Evolutionary conservation across 2,797 vertebrate species (phyloP).

Genomic region (Lithobates pipiens): DNA sequence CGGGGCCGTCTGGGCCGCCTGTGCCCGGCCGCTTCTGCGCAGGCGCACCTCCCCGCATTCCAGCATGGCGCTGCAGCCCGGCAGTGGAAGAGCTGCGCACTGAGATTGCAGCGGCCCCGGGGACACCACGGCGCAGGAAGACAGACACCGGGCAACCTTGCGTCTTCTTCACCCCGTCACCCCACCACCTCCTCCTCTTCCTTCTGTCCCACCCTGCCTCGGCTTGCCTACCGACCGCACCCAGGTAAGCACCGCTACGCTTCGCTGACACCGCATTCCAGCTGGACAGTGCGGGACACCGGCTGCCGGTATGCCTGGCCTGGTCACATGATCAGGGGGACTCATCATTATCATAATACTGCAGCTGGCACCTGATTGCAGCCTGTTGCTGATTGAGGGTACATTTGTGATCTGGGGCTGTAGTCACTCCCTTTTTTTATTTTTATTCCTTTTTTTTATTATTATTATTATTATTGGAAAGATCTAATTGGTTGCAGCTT

Average conservation of each 20-base stretch:
- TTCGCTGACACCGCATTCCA: neutral
- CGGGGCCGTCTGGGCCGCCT: slow-evolving; percentile 29
- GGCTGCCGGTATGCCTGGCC: neutral
- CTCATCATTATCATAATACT: too few relatives aligned
- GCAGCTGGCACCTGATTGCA: too few relatives aligned
- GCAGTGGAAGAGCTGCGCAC: slow-evolving; percentile 62
- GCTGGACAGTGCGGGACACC: neutral
- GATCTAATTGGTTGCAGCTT: too few relatives aligned
- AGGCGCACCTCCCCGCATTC: slow-evolving; percentile 67
- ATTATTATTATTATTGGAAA: too few relatives aligned
- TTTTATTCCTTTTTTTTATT: too few relatives aligned
- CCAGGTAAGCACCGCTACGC: slow-evolving; percentile 31
- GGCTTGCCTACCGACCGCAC: neutral
- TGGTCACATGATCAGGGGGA: too few relatives aligned
- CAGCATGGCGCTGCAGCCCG: slow-evolving; percentile 68
- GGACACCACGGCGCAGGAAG: slow-evolving; percentile 29
- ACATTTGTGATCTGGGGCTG: too few relatives aligned
- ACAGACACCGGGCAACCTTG: slow-evolving; percentile 33
- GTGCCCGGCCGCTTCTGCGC: slow-evolving; percentile 45
- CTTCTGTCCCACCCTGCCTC: neutral
- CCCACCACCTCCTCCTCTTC: neutral
- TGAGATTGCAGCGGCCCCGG: slow-evolving; percentile 61
- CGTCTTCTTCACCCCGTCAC: neutral
- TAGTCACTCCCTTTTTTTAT: too few relatives aligned
- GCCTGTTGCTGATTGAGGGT: too few relatives aligned